Evolutionary conservation across 2,113 vertebrate genomes (phyloP).

Genomic region (Mionectes macconnelli): DNA sequence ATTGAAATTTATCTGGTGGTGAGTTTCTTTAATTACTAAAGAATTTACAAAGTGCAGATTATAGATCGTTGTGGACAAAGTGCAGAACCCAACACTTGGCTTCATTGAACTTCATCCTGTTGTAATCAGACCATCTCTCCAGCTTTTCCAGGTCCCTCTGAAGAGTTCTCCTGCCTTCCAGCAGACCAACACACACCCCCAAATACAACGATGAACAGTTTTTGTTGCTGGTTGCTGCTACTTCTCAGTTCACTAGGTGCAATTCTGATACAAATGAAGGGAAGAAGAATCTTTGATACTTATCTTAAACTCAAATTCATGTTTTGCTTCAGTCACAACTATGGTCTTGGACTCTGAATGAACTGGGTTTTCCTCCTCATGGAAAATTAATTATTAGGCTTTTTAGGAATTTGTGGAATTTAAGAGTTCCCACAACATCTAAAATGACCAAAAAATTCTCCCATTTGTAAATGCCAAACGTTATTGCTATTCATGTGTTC

Average conservation of each 20-base stretch:
- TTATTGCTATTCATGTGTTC: neutral
- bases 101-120: too few species aligned
- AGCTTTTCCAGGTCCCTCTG: too few species aligned
- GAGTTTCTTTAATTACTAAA: neutral
- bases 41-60: neutral
- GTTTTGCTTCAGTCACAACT: neutral
- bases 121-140: too few species aligned
- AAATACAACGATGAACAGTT: neutral
- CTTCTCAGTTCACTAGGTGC: neutral
- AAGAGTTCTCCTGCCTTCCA: too few species aligned
- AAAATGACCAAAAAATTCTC: neutral
- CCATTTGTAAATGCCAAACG: neutral
- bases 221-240: neutral
- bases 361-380: neutral
- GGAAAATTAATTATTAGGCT: neutral
- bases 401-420: neutral
- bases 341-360: neutral
- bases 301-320: neutral
- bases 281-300: neutral
- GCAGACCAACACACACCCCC: too few species aligned
- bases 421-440: neutral
- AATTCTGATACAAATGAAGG: neutral
- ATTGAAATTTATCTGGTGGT: neutral
- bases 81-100: too few species aligned
- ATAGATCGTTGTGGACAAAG: too few species aligned